Conservation (phyloP, 2,113 vertebrate species). For the Saguinus imperator region DNA sequence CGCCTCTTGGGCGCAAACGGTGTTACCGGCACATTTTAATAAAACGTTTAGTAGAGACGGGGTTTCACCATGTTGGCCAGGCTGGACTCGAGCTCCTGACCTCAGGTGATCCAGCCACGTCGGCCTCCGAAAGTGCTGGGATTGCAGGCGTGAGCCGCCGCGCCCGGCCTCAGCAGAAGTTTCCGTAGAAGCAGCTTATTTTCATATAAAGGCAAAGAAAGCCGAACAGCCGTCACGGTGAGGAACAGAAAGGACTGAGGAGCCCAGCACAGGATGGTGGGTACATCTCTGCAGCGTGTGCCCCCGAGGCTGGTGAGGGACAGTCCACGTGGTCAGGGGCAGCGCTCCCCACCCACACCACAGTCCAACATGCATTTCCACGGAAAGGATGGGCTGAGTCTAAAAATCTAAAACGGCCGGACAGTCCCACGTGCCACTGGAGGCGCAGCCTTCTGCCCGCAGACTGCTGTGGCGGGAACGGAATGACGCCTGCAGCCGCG, state of each 20-base stretch:
- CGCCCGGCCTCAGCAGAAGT: not conserved
- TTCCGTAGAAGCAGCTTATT: not conserved
- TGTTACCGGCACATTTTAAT: no score
- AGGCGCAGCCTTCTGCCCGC: fast-evolving
- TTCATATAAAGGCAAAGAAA: no score
- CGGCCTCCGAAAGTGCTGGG: no score
- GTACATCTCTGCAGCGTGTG: no score
- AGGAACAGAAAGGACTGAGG: fast-evolving
- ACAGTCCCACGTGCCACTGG: fast-evolving
- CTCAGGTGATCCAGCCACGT: fast-evolving
- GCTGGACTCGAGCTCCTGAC: fast-evolving
- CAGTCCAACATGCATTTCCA: not conserved
- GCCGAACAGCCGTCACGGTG: fast-evolving
- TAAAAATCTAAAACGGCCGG: not conserved
- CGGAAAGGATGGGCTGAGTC: not conserved
- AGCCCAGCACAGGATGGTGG: no score
- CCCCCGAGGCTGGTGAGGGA: not conserved
- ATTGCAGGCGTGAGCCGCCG: no score
- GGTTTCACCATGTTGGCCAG: no score
- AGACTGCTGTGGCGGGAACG: no score
- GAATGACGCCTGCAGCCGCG: fast-evolving
- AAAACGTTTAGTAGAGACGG: no score
- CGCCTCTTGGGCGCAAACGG: no score
- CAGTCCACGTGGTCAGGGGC: not conserved
- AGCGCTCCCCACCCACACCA: fast-evolving